Conservation (phyloP, 2,888 invertebrate genomes). For the Machimus rusticus region DNA sequence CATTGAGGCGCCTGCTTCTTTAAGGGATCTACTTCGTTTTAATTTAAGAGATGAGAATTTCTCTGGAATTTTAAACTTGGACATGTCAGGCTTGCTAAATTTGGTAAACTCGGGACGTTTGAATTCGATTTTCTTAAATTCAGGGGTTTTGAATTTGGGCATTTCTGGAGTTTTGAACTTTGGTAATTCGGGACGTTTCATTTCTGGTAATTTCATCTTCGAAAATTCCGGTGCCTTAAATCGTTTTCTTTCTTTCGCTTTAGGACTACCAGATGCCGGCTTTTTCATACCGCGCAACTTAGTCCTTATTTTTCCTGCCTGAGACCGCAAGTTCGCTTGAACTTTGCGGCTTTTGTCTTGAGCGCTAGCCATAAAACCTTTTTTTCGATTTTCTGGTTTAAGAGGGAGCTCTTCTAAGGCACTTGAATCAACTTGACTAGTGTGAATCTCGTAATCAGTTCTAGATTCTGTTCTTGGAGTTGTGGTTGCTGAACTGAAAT, state of each 20-base stretch:
- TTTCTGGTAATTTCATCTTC: slow-evolving; percentile 62
- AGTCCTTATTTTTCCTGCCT: slow-evolving; percentile 76
- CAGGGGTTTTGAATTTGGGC: slow-evolving; percentile 61
- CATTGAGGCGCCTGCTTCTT: slow-evolving; percentile 54
- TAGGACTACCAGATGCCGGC: slow-evolving; percentile 57
- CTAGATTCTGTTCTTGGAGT: slow-evolving; percentile 65
- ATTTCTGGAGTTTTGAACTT: slow-evolving; percentile 61
- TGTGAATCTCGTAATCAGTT: slow-evolving; percentile 72
- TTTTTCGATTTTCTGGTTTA: slow-evolving; percentile 67
- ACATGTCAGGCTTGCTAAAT: slow-evolving; percentile 67
- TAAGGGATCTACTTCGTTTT: slow-evolving; percentile 62
- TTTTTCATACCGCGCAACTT: slow-evolving; percentile 71
- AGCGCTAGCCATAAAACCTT: slow-evolving; percentile 64
- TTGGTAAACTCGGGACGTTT: slow-evolving; percentile 63
- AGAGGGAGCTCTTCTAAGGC: slow-evolving; percentile 71
- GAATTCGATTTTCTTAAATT: slow-evolving; percentile 55
- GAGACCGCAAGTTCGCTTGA: slow-evolving; percentile 72
- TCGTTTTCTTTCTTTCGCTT: slow-evolving; percentile 58
- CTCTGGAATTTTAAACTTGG: slow-evolving; percentile 71
- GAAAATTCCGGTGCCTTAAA: slow-evolving; percentile 61
- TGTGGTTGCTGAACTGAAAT: slow-evolving; percentile 68
- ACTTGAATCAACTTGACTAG: slow-evolving; percentile 73
- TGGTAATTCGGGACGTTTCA: slow-evolving; percentile 55
- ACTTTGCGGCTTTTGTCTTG: slow-evolving; percentile 66
- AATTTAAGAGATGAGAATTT: slow-evolving; percentile 70